A percentile compares a stretch with the other conserved stretches of the same genome.
Evolutionary conservation across 2,797 vertebrate genomes (phyloP).

Genomic region (Sphenopsis melanotis): DNA sequence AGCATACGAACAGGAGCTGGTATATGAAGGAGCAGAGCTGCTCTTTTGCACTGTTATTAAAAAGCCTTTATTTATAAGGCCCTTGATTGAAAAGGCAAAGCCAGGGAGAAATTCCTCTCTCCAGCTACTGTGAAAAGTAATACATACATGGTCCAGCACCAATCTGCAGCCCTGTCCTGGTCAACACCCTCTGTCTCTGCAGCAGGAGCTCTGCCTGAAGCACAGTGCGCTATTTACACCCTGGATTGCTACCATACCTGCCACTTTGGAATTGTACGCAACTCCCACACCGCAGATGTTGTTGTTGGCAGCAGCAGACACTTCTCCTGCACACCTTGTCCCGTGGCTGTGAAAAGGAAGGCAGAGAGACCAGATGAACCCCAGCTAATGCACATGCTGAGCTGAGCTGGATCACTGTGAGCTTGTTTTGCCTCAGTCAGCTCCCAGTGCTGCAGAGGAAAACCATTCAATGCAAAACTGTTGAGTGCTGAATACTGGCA

Average conservation of each 20-base stretch:
- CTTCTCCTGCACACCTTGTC: slow-evolving; percentile 95
- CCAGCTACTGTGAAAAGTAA: background rate
- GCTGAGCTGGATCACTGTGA: rapidly evolving
- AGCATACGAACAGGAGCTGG: background rate
- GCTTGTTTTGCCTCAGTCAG: background rate
- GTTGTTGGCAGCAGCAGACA: slow-evolving; percentile 96
- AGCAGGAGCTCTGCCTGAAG: background rate
- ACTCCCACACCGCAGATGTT: slow-evolving; percentile 98
- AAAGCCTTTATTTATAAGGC: background rate
- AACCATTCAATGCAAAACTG: background rate
- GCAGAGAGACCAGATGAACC: background rate
- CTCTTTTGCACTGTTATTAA: background rate
- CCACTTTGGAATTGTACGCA: slow-evolving; percentile 96
- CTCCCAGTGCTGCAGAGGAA: background rate
- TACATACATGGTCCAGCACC: background rate
- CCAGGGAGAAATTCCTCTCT: background rate
- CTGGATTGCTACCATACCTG: slow-evolving; percentile 79
- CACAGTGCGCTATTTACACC: background rate
- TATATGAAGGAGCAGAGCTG: background rate
- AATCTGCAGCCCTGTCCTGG: background rate
- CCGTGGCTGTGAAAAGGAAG: slow-evolving; percentile 84
- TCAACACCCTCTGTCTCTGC: background rate
- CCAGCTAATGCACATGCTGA: rapidly evolving
- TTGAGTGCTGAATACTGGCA: background rate
- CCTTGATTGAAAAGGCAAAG: background rate